Conservation (phyloP, 2,888 invertebrate species). For the Alloplasta piceator region DNA sequence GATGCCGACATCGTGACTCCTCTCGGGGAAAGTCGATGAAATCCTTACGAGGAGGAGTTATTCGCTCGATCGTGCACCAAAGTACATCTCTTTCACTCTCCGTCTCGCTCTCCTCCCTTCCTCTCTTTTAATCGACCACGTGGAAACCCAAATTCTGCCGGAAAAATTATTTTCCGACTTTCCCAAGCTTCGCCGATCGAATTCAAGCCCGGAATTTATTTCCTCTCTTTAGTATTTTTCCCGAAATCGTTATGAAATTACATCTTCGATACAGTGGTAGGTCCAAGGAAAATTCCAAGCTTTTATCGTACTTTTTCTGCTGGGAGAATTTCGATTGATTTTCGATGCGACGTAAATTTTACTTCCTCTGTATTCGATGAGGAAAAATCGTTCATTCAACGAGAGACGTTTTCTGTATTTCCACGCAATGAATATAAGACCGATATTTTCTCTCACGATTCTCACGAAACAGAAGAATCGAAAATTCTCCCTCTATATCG, state of each 20-base stretch:
- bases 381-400: no score
- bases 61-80: conserved; percentile 50
- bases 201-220: conserved; percentile 2
- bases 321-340: not conserved
- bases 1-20: conserved; percentile 34
- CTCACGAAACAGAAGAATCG: no score
- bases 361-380: not conserved
- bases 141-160: not conserved
- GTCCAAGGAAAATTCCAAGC: not conserved
- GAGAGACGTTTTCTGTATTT: no score
- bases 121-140: not conserved
- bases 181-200: not conserved
- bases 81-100: conserved; percentile 17
- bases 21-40: conserved; percentile 24
- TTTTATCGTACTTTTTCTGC: conserved; percentile 2
- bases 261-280: not conserved
- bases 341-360: not conserved
- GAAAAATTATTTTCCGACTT: conserved; percentile 21
- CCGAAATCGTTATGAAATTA: not conserved
- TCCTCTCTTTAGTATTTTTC: not conserved
- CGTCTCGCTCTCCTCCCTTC: not conserved
- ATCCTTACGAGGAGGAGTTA: conserved; percentile 47
- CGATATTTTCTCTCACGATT: not conserved
- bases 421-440: no score
- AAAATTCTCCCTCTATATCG: not conserved